Percentiles rank a stretch among this genome's conserved stretches.
Evolutionary conservation across 1,140 invertebrate genomes (phyloP).

Genomic region (Caenorhabditis latens): DNA sequence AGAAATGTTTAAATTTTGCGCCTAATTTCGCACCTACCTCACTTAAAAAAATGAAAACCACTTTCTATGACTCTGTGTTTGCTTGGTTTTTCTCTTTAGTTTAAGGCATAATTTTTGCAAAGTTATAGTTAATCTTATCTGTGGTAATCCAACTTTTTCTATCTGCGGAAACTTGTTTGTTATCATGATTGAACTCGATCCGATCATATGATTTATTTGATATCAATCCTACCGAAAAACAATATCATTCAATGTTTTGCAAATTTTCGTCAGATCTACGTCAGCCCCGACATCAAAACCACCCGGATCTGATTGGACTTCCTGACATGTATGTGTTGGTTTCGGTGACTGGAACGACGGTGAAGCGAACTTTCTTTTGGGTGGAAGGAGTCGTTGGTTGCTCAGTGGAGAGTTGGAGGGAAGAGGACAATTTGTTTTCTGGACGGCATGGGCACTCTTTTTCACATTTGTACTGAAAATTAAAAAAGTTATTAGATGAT

Average conservation of each 20-base stretch:
- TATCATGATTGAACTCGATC: constrained; percentile 15
- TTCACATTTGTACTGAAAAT: constrained; percentile 35
- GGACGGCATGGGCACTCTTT: constrained; percentile 44
- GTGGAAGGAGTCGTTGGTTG: background rate
- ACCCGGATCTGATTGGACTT: constrained; percentile 38
- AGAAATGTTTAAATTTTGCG: no score
- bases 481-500: no score
- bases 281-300: constrained; percentile 26
- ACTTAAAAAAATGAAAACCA: no score
- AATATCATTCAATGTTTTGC: constrained; percentile 46
- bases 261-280: constrained; percentile 19
- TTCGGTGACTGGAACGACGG: constrained; percentile 19
- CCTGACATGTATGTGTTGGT: constrained; percentile 19
- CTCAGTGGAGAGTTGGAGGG: background rate
- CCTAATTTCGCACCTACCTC: no score
- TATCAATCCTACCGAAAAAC: constrained; percentile 49
- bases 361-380: constrained; percentile 25
- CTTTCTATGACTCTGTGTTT: no score
- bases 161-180: background rate
- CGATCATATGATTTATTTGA: constrained; percentile 48
- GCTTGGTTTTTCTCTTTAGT: no score
- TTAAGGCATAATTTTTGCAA: background rate
- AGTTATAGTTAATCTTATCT: background rate
- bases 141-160: background rate
- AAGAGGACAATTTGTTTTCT: constrained; percentile 18